Evolutionary conservation across 2,797 vertebrate species (phyloP), one percentile per base, ranked within the genome.

Genomic region (Spinibarbus caldwelli): DNA sequence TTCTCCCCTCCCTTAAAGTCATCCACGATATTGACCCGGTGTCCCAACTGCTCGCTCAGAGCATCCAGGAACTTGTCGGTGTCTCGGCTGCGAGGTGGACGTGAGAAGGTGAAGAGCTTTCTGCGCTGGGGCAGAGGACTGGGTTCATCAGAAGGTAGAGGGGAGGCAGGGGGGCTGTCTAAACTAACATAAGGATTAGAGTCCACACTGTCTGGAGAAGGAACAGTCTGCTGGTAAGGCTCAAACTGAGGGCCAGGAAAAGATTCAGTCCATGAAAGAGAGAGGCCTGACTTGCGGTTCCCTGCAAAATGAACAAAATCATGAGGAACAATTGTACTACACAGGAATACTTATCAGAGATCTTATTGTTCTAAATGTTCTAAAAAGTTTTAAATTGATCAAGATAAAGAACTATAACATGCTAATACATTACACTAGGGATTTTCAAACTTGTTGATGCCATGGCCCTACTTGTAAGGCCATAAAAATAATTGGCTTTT

Each of bases 101-200:
- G 92, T 2, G 98, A 98, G 93, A 99, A 98, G 76, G 98, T 97
- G 92, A 99, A 99, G 54, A 98, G 96, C 91, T 98, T 99, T 93
- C 94, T 96, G 73, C 95, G 94, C 23, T 95, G 96, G 0, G 92
- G 95, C 76, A 95, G 94, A 0, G 97, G 96, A 90, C 95, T 97
- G 85, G 93, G 83, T 1, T 92, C 88, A 34, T 87, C 52, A 36
- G 93, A 90, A 47, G 90, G 96, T 12, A 95, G 95, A 0, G 97
- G 96, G 0, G 97, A 96, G 0, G 94, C 92, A 0, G 94, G 93
- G 88, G 97, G 97, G 93, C 97, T 98, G 93, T 99, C 98, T 84
- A 99, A 94, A 94, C 97, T 98, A 85, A 98, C 96, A 0, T 99
- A 99, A 0, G 98, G 98, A 92, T 99, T 99, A 82, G 97, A 99